Percentiles rank a stretch among this genome's conserved stretches.
Evolutionary conservation across 1,140 invertebrate species (phyloP).

Genomic region (Hylaeus anthracinus): DNA sequence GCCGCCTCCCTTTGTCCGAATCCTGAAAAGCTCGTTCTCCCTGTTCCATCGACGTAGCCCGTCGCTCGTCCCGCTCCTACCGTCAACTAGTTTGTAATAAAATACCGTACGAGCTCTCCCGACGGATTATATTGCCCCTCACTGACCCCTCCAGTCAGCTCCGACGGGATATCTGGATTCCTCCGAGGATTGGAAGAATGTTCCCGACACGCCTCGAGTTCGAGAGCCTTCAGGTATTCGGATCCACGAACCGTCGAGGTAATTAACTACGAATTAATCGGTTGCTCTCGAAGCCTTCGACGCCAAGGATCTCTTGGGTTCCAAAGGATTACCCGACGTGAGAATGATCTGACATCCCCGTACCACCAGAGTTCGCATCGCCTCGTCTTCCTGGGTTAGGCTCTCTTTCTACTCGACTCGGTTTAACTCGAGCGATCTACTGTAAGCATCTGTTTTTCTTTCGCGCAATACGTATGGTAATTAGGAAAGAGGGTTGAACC

Average conservation of each 20-base stretch:
- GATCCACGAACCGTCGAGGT: not conserved
- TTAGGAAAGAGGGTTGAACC: no score
- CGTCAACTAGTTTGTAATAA: constrained; percentile 54
- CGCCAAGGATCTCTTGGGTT: not conserved
- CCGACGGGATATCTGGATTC: constrained; percentile 47
- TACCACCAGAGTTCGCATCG: no score
- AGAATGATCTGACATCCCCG: no score
- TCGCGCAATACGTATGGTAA: no score
- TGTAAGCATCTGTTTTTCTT: no score
- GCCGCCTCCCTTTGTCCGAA: constrained; percentile 38
- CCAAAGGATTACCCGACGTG: not conserved
- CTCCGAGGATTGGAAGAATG: constrained; percentile 48
- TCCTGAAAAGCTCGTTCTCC: constrained; percentile 41
- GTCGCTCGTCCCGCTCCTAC: constrained; percentile 11
- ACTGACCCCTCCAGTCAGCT: constrained; percentile 23
- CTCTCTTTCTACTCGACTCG: no score
- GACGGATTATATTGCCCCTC: constrained; percentile 61
- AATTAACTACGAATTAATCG: constrained; percentile 15
- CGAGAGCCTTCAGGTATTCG: not conserved
- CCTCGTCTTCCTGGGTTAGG: no score
- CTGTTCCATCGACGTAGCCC: not conserved
- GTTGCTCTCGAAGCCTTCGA: not conserved
- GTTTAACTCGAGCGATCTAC: no score
- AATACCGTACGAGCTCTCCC: constrained; percentile 51
- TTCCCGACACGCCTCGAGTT: constrained; percentile 20